phyloP scores from a whole-genome alignment of 2,888 invertebrate species.

The Brenthis daphne region DNA sequence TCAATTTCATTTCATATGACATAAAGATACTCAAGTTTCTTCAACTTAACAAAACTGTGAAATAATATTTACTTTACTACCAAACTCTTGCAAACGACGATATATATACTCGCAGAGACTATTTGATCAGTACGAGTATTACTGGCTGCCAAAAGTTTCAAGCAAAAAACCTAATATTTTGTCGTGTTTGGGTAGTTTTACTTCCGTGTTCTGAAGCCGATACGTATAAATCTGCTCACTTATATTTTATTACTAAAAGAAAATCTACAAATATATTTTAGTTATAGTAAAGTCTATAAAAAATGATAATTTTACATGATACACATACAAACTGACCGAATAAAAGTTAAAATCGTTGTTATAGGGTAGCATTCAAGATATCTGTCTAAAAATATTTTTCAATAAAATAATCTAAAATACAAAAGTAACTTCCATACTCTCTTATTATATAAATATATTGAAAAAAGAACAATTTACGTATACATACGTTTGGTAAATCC shows the following conservation, averaged over 20 bases:
- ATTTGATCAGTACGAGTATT: constrained; percentile 39
- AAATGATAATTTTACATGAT: no score
- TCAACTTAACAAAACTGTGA: neutral
- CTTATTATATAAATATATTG: no score
- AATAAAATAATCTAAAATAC: no score
- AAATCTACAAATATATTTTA: constrained; percentile 1
- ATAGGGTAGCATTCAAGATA: no score
- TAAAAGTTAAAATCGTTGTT: no score
- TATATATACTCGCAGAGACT: constrained; percentile 6
- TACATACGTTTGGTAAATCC: constrained; percentile 22
- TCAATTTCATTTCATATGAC: no score
- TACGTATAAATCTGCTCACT: constrained; percentile 11
- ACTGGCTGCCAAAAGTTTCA: constrained; percentile 41
- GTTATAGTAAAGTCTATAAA: no score
- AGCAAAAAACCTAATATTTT: constrained; percentile 42
- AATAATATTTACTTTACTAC: constrained; percentile 10
- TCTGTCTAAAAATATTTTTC: no score
- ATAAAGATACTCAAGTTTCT: neutral
- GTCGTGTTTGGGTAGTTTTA: constrained; percentile 36
- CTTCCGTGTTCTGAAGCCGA: constrained; percentile 1
- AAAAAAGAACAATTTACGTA: no score
- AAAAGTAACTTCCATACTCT: no score
- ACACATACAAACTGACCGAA: no score
- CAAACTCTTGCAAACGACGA: neutral
- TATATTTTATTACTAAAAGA: constrained; percentile 3